phyloP scores from a whole-genome alignment of 2,113 vertebrate species.

The Carettochelys insculpta region DNA sequence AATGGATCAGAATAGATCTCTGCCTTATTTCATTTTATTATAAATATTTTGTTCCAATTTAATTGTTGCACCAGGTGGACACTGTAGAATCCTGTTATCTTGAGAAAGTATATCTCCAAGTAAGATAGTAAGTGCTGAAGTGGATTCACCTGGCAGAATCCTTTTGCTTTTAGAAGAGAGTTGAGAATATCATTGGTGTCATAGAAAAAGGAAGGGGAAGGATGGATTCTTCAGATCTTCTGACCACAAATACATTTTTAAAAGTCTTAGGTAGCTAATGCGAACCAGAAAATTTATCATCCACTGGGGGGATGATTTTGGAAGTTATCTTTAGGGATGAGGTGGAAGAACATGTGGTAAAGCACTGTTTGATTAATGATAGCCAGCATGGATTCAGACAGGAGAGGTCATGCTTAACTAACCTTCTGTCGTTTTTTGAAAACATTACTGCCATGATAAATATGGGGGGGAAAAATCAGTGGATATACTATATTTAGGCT shows the following conservation, averaged over 20 bases:
- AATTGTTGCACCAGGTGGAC: background rate
- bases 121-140: background rate
- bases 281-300: background rate
- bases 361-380: slow-evolving; percentile 24
- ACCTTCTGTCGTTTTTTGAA: background rate
- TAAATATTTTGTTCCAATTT: background rate
- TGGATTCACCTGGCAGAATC: background rate
- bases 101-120: background rate
- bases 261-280: background rate
- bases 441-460: background rate
- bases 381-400: background rate
- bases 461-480: background rate
- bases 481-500: background rate
- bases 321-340: background rate
- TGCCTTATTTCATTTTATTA: background rate
- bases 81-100: background rate
- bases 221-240: background rate
- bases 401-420: background rate
- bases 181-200: background rate
- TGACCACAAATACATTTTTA: background rate
- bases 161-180: background rate
- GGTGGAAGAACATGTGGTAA: background rate
- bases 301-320: background rate
- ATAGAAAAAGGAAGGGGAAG: background rate
- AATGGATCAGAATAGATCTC: background rate